Evolutionary conservation across 2,888 invertebrate species (phyloP).

Genomic region (Clanis bilineata): DNA sequence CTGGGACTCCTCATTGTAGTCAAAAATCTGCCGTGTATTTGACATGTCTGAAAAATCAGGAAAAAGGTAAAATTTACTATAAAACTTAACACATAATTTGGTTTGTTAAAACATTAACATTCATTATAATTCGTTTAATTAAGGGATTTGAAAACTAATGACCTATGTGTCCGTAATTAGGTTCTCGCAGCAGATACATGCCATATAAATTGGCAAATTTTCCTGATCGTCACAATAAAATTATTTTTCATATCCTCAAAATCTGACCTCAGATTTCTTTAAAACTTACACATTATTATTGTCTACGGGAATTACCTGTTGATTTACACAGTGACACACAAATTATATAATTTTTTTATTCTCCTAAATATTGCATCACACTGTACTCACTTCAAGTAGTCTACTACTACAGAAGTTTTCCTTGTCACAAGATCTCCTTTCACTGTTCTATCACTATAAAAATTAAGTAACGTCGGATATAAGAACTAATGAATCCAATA

Average conservation of each 20-base stretch:
- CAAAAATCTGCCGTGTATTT: slow-evolving; percentile 58
- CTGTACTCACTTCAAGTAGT: slow-evolving; percentile 25
- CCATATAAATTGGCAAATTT: too few relatives aligned
- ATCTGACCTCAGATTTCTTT: neutral
- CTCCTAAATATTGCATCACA: slow-evolving; percentile 60
- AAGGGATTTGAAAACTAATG: too few relatives aligned
- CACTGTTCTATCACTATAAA: neutral
- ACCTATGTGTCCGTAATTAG: too few relatives aligned
- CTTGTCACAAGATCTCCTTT: neutral
- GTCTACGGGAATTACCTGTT: neutral
- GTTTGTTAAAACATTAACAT: neutral
- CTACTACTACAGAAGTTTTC: neutral
- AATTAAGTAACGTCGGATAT: neutral
- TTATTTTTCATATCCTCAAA: neutral
- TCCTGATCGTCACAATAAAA: neutral
- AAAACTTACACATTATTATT: neutral
- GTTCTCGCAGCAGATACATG: too few relatives aligned
- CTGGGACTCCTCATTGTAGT: slow-evolving; percentile 80
- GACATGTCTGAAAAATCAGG: slow-evolving; percentile 45
- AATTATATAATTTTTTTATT: slow-evolving; percentile 58
- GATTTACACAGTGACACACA: neutral
- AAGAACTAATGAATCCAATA: neutral
- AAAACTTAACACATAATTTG: neutral
- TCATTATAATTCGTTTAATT: too few relatives aligned
- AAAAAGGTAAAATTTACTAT: neutral